Base-by-base conservation (phyloP, 2,113 vertebrate genomes). In the Nothobranchius kuhntae region DNA sequence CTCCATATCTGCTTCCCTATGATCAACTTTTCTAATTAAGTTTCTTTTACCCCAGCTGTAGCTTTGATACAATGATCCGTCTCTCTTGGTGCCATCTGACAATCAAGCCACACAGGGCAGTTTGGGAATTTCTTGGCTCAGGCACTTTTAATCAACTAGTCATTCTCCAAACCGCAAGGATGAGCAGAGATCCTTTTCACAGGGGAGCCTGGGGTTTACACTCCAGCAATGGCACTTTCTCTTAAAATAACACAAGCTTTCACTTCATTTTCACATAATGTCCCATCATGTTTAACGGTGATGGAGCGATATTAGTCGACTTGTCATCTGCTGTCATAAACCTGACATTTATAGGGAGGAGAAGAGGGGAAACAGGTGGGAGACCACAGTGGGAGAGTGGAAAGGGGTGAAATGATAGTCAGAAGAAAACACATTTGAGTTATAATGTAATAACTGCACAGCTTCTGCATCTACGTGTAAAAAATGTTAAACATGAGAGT, bases 221-320 rank as follows among this genome's bases (percentile, higher is more conserved):
- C 38, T 81, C 75, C 73, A 81, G 86, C 84, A 89, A 84, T 88
- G 74, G 62, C 86, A 87, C 75, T 79, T 78, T 84, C 68, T 85
- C 69, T 78, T 69, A 77, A 80, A 85, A 62, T 45, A 82, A 78
- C 61, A 45, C 70, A 71, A 85, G 71, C 76, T 61, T 48, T n/a
- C 30, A 30, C 30, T 30, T 30, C 30, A 59, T 72, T 61, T 55
- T 81, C 71, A 64, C 65, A 65, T 73, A 76, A 80, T 78, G 61
- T 71, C 69, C 68, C 62, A 58, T 78, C 81, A 57, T 65, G 70
- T 68, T 21, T 72, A 54, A 52, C 53, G 4, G 38, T 40, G 73
- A 83, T 60, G 51, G 71, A 78, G 72, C 74, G 67, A 75, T 68
- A 66, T 48, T 53, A 45, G 59, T 21, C 9, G 15, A 57, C 67